Evolutionary conservation across 2,797 vertebrate species (phyloP).

Genomic region (Anolis apletophallus): DNA sequence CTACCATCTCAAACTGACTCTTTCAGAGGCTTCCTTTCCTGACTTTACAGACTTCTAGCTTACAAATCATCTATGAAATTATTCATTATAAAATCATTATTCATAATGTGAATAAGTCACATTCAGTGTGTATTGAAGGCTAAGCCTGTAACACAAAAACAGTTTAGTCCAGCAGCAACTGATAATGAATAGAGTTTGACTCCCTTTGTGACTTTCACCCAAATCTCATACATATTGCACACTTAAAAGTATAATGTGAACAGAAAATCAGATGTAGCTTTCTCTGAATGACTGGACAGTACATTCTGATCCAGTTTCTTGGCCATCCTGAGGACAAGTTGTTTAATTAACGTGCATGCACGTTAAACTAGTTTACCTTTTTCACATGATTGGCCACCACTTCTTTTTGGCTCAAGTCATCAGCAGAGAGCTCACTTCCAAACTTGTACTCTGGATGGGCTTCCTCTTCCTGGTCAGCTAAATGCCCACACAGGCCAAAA

Average conservation of each 20-base stretch:
- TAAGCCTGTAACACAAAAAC: not conserved
- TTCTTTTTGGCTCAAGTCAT: slow-evolving; percentile 90
- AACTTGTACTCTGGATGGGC: slow-evolving; percentile 90
- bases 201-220: not conserved
- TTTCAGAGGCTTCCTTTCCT: not conserved
- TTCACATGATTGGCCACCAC: slow-evolving; percentile 87
- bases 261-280: slow-evolving; percentile 2
- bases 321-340: not conserved
- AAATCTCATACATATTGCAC: not conserved
- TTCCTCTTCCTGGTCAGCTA: slow-evolving; percentile 90
- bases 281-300: not conserved
- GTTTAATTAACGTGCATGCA: not conserved
- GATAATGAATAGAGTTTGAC: not conserved
- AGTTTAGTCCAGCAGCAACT: not conserved
- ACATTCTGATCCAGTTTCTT: slow-evolving; percentile 1
- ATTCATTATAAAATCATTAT: not conserved
- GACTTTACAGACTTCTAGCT: not conserved
- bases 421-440: slow-evolving; percentile 84
- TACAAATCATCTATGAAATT: no score
- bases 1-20: not conserved
- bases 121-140: not conserved
- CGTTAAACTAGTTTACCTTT: slow-evolving; percentile 81
- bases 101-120: not conserved
- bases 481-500: slow-evolving; percentile 42
- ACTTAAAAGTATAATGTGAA: not conserved